Base-by-base conservation (phyloP, 92 coral and sea anemone genomes). In the Zoanthus sociatus region DNA sequence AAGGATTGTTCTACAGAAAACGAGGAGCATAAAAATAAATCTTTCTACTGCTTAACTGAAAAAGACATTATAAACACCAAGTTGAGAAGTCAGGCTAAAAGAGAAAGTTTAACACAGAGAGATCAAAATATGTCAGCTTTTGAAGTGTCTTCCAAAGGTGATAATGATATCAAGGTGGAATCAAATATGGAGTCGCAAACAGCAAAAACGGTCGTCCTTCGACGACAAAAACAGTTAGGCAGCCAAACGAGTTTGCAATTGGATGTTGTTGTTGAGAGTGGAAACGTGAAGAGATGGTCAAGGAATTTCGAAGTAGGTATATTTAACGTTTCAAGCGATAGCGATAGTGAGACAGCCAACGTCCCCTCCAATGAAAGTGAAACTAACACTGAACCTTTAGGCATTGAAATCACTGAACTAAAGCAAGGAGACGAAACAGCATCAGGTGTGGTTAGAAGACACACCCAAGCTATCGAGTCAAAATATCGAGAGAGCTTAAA, bases 271-370 rank as follows among this genome's bases (percentile, higher is more conserved):
- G 87, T 89, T 12, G 92, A 93, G 77, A 93, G 91, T 61, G 98
- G 98, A 10, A 91, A 89, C n/a, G 98, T 95, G 7, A 95, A 95
- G 82, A 87, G 98, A 64, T 82, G 90, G 51, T 95, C 96, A 8
- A 87, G 88, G 44, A 95, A 93, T 73, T 95, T 95, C 83, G 98
- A 95, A 88, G 98, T 88, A 53, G 95, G 98, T 4, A 88, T 83
- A 46, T 82, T 83, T n/a, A 87, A 87, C 61, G 44, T 91, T 32
- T 88, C 90, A 7, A 83, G 92, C 86, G 92, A 88, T 17, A 78
- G 88, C 84, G 94, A 89, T n/a, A 89, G 82, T 75, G 88, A 86
- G 26, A 67, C 84, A 11, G 71, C 72, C 21, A 89, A 60, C 14
- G 77, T 87, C 17, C 61, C 76, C 45, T 84, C 64, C 5, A 69